A percentile compares a stretch with the other conserved stretches of the same genome.
These are phyloP conservation scores for Volucella inanis DNA, from an alignment of 2,888 invertebrate genomes.

Conservation along the genomic window DNA sequence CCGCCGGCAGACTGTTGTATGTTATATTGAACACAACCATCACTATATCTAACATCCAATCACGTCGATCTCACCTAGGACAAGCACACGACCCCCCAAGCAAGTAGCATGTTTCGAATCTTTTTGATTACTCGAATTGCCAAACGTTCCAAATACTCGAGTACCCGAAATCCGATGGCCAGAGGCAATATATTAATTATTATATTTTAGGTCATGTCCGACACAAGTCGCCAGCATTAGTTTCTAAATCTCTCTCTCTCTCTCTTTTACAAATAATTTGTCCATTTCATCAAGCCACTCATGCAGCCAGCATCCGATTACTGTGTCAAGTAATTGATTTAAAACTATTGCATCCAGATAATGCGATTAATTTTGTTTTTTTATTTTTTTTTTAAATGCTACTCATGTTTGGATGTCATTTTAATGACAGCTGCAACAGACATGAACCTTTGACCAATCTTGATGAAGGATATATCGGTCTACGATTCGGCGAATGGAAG, in stretches of 20 bases:
- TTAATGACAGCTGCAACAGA: constrained; percentile 13
- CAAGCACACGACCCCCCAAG: constrained; percentile 36
- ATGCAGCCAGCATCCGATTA: background rate
- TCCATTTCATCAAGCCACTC: background rate
- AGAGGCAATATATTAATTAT: constrained; percentile 60
- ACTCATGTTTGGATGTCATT: constrained; percentile 9
- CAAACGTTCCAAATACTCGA: no score
- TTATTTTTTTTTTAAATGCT: constrained; percentile 17
- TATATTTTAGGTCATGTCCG: constrained; percentile 57
- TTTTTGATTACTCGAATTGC: constrained; percentile 46
- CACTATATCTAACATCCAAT: constrained; percentile 54
- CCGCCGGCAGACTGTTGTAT: no score
- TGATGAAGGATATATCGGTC: constrained; percentile 8
- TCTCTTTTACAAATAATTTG: background rate
- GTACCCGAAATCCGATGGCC: constrained; percentile 16
- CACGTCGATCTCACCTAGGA: constrained; percentile 42
- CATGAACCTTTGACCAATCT: background rate
- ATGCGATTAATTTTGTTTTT: constrained; percentile 33
- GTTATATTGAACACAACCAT: constrained; percentile 22
- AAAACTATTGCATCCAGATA: constrained; percentile 42
- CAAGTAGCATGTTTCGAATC: constrained; percentile 35
- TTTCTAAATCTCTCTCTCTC: constrained; percentile 55
- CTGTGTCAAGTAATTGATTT: constrained; percentile 50
- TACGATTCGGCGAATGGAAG: constrained; percentile 17
- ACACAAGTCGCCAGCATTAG: constrained; percentile 55